A percentile compares a stretch with the other conserved stretches of the same genome.
phyloP scores from a whole-genome alignment of 2,797 vertebrate genomes.

The Danio choprae region DNA sequence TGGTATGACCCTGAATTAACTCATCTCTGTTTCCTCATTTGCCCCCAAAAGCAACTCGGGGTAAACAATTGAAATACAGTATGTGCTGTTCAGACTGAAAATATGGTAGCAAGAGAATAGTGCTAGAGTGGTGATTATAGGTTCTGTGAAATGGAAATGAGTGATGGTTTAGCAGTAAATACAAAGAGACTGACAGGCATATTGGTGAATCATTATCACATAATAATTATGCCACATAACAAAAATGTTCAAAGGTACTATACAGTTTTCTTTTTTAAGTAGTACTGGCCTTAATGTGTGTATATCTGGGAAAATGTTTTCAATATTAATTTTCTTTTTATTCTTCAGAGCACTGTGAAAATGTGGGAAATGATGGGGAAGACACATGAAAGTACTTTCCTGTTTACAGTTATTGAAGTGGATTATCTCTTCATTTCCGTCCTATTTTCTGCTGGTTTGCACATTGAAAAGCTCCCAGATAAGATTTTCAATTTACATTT shows the following conservation, averaged over 20 bases:
- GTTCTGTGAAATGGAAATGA: background rate
- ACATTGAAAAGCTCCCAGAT: background rate
- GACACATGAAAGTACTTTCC: slow-evolving; percentile 7
- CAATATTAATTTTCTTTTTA: background rate
- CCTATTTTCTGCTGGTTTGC: background rate
- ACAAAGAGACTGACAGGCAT: background rate
- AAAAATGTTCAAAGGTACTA: background rate
- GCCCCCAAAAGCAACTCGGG: background rate
- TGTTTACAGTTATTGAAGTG: slow-evolving; percentile 3
- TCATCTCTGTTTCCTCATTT: slow-evolving; percentile 43
- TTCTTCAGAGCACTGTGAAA: background rate
- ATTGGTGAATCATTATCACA: background rate
- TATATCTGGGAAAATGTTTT: background rate
- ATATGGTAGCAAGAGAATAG: background rate
- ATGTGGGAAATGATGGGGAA: background rate
- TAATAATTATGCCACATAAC: no score
- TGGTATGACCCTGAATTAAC: slow-evolving; percentile 49
- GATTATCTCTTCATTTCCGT: slow-evolving; percentile 4
- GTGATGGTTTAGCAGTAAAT: background rate
- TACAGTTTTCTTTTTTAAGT: no score
- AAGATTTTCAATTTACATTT: background rate
- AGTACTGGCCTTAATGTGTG: no score
- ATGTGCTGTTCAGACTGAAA: background rate
- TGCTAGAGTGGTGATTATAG: background rate
- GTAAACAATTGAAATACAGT: background rate